Percentiles rank a stretch among this genome's conserved stretches.
phyloP scores from a whole-genome alignment of 2,888 invertebrate species.

The Chironomus tentans region DNA sequence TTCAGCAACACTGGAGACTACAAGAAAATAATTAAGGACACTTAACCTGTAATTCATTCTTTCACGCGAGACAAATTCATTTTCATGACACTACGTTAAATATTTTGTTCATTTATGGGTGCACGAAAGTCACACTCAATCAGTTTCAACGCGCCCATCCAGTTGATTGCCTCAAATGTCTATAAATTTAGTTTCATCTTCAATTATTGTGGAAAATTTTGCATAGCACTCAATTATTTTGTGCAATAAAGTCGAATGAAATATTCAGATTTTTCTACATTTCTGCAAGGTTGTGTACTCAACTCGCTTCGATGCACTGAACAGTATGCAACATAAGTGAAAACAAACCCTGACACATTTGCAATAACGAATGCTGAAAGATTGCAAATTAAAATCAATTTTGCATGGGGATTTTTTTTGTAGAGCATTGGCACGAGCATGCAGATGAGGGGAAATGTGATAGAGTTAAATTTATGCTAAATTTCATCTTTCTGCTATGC shows the following conservation, averaged over 20 bases:
- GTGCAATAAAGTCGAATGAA: too few species aligned
- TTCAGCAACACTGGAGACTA: too few species aligned
- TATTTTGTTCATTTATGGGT: neutral
- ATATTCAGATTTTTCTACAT: too few species aligned
- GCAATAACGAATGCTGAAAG: neutral
- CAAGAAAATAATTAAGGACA: neutral
- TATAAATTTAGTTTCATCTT: too few species aligned
- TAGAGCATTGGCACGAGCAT: neutral
- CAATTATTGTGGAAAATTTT: too few species aligned
- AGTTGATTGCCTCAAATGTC: neutral
- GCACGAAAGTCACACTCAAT: neutral
- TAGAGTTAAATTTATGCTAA: neutral
- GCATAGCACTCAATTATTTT: too few species aligned
- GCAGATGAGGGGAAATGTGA: neutral
- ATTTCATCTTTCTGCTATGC: neutral
- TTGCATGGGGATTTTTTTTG: neutral
- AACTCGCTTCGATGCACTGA: too few species aligned
- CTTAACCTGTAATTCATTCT: neutral
- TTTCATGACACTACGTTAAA: neutral
- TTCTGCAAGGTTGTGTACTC: too few species aligned
- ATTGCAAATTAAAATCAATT: neutral
- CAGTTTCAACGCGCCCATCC: neutral
- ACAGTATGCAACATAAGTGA: neutral
- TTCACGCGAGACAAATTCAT: neutral
- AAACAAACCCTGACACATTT: slow-evolving; percentile 16